Base-by-base conservation (phyloP, 2,797 vertebrate genomes). In the Lutjanus campechanus region DNA sequence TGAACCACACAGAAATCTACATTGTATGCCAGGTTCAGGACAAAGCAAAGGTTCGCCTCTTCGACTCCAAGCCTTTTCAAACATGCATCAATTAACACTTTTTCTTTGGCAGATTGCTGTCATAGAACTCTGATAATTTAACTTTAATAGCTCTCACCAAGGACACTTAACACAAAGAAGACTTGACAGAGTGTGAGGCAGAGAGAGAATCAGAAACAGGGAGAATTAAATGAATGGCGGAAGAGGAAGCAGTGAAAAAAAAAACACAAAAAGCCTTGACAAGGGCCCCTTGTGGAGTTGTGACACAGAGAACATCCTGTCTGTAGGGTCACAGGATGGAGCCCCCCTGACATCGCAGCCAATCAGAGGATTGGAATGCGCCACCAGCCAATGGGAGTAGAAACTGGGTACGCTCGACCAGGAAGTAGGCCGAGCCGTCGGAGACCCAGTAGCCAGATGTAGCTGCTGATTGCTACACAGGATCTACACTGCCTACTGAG, bases 401-500 rank as follows among this genome's bases (percentile, higher is more conserved):
- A 62, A 73, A 36, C 29, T 25, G 77, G 54, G 83, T 81, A 81
- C 51, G 79, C 79, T 84, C 40, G 55, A 86, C 81, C 69, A 77
- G 92, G 93, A 95, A 93, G 86, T 78, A 68, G 87, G 91, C 88
- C 90, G 95, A 96, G 95, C 93, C 94, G 95, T 96, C 96, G 94
- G 98, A 99, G 98, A 99, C 98, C 98, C 98, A 99, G 98, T 99
- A 99, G 98, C 98, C 98, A 99, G 98, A 99, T 99, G 98, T 99
- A 99, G 98, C 98, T 99, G 95, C 98, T 99, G 98, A 98, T 96
- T 94, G 87, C 89, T 91, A 96, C 89, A 99, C 98, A 99, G 98
- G 96, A 99, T 99, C 98, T 99, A 99, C 98, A 99, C 98, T 99
- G 97, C 97, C 97, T 99, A 99, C 98, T 99, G 98, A 99, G 98